Percentiles rank a stretch among this genome's conserved stretches.
phyloP scores from a whole-genome alignment of 2,888 invertebrate species.

The Caenorhabditis afra region DNA sequence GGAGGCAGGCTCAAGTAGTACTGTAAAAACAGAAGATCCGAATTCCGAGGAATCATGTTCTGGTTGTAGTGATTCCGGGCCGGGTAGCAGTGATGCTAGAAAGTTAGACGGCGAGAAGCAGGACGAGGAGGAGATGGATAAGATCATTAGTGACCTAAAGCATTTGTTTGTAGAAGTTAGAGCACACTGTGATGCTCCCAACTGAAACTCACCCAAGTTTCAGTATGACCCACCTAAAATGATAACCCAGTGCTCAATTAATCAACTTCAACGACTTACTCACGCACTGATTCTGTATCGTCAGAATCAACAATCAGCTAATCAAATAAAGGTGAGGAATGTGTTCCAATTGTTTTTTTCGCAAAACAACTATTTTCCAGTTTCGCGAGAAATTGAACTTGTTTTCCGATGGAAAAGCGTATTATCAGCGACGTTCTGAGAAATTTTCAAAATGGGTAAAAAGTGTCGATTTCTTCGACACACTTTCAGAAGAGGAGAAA shows the following conservation, averaged over 20 bases:
- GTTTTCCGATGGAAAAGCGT: conserved; percentile 23
- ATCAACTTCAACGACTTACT: conserved; percentile 45
- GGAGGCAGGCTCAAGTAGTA: conserved; percentile 39
- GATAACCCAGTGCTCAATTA: conserved; percentile 40
- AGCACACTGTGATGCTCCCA: not conserved
- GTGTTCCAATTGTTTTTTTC: too few species aligned
- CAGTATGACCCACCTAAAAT: conserved; percentile 52
- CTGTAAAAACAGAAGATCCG: conserved; percentile 45
- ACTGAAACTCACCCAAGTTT: not conserved
- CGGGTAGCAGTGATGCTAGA: conserved; percentile 30
- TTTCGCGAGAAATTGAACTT: conserved; percentile 37
- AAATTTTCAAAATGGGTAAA: conserved; percentile 51
- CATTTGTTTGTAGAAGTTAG: conserved; percentile 50
- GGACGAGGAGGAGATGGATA: conserved; percentile 49
- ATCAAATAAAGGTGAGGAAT: conserved; percentile 35
- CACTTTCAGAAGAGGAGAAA: conserved; percentile 43
- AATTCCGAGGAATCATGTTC: conserved; percentile 44
- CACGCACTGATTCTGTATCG: conserved; percentile 34
- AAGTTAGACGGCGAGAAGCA: conserved; percentile 41
- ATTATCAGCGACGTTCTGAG: conserved; percentile 39
- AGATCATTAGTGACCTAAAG: conserved; percentile 48
- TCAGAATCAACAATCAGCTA: conserved; percentile 44
- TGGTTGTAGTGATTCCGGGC: conserved; percentile 43
- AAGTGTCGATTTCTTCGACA: conserved; percentile 48
- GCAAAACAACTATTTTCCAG: too few species aligned